Conservation (phyloP, 2,797 vertebrate genomes). For the Gallinago solitaria region DNA sequence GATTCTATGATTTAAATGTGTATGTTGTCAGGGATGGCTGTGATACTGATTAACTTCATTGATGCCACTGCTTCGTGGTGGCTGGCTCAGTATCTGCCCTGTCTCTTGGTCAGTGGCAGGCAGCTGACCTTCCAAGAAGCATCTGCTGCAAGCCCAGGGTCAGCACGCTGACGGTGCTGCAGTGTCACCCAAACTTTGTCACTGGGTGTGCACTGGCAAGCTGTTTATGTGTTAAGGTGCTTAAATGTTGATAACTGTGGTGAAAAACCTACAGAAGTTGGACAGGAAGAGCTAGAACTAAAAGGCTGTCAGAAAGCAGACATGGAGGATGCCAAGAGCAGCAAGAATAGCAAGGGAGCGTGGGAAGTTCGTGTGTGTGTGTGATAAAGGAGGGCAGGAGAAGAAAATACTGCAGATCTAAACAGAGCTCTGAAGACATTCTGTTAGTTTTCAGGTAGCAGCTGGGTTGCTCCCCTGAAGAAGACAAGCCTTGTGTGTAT, state of each 20-base stretch:
- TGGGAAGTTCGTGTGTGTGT: neutral
- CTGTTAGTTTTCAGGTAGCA: neutral
- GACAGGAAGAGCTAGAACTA: neutral
- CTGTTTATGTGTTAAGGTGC: fast-evolving
- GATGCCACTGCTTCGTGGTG: fast-evolving
- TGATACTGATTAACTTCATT: neutral
- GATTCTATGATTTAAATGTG: neutral
- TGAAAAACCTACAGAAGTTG: neutral
- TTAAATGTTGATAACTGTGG: neutral
- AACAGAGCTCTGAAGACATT: neutral
- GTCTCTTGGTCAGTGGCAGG: fast-evolving
- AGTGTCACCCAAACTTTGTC: neutral
- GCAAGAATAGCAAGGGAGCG: neutral
- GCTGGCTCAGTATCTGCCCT: neutral
- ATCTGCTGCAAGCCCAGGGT: no score
- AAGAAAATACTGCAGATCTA: neutral
- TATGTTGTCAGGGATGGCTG: neutral
- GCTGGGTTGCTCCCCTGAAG: neutral
- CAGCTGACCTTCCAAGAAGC: no score
- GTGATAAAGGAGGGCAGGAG: neutral
- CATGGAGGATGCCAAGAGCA: neutral
- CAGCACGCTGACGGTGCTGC: fast-evolving
- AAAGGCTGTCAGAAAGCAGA: neutral
- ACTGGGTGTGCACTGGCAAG: fast-evolving
- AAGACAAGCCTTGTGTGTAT: neutral